Conservation (phyloP, 1,140 invertebrate genomes). For the Atta cephalotes region DNA sequence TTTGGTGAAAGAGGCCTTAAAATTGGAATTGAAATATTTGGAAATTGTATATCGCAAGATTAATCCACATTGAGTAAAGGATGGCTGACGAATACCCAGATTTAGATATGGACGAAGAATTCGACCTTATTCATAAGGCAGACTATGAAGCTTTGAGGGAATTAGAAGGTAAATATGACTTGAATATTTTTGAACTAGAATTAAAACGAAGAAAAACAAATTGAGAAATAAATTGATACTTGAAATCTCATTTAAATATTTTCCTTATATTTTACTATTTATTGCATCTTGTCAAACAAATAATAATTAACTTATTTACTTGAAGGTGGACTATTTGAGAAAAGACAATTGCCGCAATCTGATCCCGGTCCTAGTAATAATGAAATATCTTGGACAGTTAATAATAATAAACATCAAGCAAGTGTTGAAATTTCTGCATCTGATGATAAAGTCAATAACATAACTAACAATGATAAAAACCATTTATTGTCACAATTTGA, state of each 20-base stretch:
- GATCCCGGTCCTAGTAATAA: neutral
- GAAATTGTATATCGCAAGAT: neutral
- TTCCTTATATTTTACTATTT: neutral
- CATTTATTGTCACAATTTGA: neutral
- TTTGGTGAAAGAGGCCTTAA: too few species aligned
- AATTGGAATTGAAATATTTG: too few species aligned
- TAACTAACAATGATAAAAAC: conserved; percentile 74
- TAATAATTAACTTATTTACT: neutral
- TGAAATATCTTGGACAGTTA: neutral
- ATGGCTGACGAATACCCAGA: conserved; percentile 90
- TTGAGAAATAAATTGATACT: neutral
- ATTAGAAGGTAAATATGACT: conserved; percentile 84
- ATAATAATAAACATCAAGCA: conserved; percentile 5
- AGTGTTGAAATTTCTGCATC: neutral
- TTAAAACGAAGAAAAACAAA: neutral
- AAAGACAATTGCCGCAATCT: neutral
- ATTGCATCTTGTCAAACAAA: neutral
- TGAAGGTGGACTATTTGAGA: neutral
- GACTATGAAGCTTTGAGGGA: conserved; percentile 90
- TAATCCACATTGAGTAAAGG: neutral
- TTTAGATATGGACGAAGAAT: conserved; percentile 92
- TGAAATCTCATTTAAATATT: conserved; percentile 1
- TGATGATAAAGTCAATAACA: neutral
- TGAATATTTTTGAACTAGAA: neutral
- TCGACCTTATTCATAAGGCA: conserved; percentile 90